These are phyloP conservation scores for Uria aalge DNA, from an alignment of 2,113 vertebrate genomes.

Conservation along the genomic window DNA sequence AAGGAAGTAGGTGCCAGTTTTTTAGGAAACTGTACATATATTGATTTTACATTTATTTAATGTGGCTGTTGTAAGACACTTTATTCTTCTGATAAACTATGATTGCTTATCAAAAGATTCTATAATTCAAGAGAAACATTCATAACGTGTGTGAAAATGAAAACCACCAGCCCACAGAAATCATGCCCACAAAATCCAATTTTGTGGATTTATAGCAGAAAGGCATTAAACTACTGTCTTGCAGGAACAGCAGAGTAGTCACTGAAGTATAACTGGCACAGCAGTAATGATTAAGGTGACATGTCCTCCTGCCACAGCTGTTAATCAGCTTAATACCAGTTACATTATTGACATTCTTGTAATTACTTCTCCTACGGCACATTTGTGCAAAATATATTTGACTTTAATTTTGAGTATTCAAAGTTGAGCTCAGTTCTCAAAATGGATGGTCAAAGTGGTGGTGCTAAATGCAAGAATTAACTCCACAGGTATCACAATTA, in stretches of 20 bases:
- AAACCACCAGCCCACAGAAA: slow-evolving; percentile 79
- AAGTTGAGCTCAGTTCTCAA: slow-evolving; percentile 44
- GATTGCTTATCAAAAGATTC: slow-evolving; percentile 84
- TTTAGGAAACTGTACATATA: slow-evolving; percentile 82
- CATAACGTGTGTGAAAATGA: slow-evolving; percentile 78
- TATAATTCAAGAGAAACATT: slow-evolving; percentile 81
- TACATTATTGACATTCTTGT: slow-evolving; percentile 80
- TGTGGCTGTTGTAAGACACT: slow-evolving; percentile 76
- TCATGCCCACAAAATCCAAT: slow-evolving; percentile 81
- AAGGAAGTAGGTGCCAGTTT: slow-evolving; percentile 76
- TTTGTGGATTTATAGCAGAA: slow-evolving; percentile 83
- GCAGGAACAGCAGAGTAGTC: slow-evolving; percentile 72
- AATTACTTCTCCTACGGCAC: slow-evolving; percentile 77
- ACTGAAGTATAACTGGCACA: slow-evolving; percentile 75
- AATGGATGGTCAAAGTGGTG: slow-evolving; percentile 11
- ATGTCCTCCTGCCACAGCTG: slow-evolving; percentile 72
- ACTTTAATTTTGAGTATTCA: slow-evolving; percentile 72
- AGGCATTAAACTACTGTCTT: slow-evolving; percentile 76
- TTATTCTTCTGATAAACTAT: slow-evolving; percentile 84
- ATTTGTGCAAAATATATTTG: slow-evolving; percentile 76
- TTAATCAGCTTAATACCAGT: slow-evolving; percentile 81
- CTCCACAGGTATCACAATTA: background rate
- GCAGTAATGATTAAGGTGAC: slow-evolving; percentile 76
- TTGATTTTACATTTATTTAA: slow-evolving; percentile 86
- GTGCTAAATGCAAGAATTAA: background rate